Evolutionary conservation across 1,140 invertebrate species (phyloP).

Genomic region (Parapsyche elsis): DNA sequence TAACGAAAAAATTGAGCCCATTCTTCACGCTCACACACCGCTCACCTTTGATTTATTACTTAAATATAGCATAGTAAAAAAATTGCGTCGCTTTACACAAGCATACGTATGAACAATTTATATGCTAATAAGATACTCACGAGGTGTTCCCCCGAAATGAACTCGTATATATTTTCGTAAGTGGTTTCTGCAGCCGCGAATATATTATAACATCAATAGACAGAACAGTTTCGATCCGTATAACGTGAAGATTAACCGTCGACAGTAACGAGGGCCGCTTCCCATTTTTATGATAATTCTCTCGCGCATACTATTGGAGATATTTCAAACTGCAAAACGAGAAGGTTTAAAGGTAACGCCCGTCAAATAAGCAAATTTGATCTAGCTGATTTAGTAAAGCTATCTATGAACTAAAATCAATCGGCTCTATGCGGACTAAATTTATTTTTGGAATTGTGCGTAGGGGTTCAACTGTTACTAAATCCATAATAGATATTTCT

Average conservation of each 20-base stretch:
- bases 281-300: conserved; percentile 15
- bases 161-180: conserved; percentile 8
- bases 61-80: background rate
- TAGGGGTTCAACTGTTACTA: no score
- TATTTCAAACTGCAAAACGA: no score
- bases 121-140: conserved; percentile 14
- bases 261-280: background rate
- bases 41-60: conserved; percentile 17
- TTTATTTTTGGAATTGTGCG: no score
- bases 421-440: no score
- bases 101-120: conserved; percentile 30
- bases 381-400: no score
- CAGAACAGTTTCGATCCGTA: background rate
- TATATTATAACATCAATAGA: conserved; percentile 13
- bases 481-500: no score
- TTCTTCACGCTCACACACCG: background rate
- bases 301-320: background rate
- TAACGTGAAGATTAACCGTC: background rate
- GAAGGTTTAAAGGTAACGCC: no score
- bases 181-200: conserved; percentile 10
- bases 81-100: conserved; percentile 15
- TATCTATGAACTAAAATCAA: no score
- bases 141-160: conserved; percentile 5
- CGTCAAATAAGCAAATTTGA: no score
- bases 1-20: background rate